Conservation (phyloP, 2,113 vertebrate species). For the Castor canadensis region DNA sequence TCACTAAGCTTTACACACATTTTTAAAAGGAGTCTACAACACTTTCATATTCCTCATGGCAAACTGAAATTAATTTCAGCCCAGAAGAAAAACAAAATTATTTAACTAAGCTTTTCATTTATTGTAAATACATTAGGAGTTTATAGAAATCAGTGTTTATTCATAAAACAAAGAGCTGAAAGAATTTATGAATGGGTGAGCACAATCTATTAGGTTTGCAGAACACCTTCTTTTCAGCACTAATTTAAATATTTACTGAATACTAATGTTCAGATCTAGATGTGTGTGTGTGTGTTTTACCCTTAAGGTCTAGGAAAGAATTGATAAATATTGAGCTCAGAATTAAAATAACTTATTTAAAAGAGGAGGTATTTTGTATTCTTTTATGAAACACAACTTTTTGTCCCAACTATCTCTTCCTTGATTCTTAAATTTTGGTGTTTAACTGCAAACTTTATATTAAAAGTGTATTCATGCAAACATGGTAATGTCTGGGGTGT, state of each 20-base stretch:
- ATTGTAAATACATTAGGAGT: slow-evolving; percentile 41
- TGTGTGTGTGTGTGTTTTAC: not conserved
- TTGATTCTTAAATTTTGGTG: not conserved
- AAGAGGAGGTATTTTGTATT: not conserved
- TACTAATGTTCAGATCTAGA: slow-evolving; percentile 56
- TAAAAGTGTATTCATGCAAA: slow-evolving; percentile 15
- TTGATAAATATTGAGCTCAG: slow-evolving; percentile 43
- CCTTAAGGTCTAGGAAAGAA: slow-evolving; percentile 52
- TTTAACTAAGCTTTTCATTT: slow-evolving; percentile 55
- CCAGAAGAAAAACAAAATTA: slow-evolving; percentile 36
- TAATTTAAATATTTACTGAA: slow-evolving; percentile 73
- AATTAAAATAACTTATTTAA: slow-evolving; percentile 52
- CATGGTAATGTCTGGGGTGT: not conserved
- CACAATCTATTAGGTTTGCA: slow-evolving; percentile 36
- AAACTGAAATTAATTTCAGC: slow-evolving; percentile 63
- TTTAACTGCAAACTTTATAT: slow-evolving; percentile 27
- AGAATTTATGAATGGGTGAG: slow-evolving; percentile 66
- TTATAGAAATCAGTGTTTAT: slow-evolving; percentile 54
- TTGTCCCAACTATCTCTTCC: slow-evolving; percentile 12
- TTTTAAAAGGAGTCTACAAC: not conserved
- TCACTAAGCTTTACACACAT: not conserved
- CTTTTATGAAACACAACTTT: slow-evolving; percentile 46
- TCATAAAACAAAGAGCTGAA: slow-evolving; percentile 51
- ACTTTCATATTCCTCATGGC: not conserved
- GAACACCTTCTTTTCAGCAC: slow-evolving; percentile 31